phyloP scores from a whole-genome alignment of 2,797 vertebrate species.

The Pangasius djambal region DNA sequence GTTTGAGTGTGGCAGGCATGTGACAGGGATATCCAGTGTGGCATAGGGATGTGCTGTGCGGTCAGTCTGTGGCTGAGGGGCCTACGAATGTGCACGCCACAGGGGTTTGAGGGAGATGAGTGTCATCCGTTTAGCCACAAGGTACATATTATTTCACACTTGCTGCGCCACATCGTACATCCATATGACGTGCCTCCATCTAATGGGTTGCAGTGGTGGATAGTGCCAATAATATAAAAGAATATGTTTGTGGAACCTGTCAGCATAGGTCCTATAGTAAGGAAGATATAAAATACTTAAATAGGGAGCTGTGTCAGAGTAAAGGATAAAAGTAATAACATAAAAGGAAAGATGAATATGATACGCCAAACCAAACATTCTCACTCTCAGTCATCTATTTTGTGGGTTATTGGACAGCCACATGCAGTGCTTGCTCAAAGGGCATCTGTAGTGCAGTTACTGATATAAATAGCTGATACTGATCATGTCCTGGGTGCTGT shows the following conservation, averaged over 20 bases:
- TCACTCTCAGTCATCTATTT: constrained; percentile 8
- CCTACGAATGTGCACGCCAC: constrained; percentile 86
- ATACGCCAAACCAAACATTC: not conserved
- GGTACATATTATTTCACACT: constrained; percentile 68
- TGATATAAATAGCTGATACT: constrained; percentile 69
- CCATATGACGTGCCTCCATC: not conserved
- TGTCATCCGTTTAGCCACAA: constrained; percentile 92
- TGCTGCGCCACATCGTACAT: not conserved
- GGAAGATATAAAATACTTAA: constrained; percentile 1
- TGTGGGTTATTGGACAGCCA: not conserved
- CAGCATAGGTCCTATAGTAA: not conserved
- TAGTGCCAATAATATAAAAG: not conserved
- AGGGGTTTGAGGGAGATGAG: constrained; percentile 84
- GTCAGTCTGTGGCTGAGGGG: constrained; percentile 90
- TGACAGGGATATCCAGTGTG: constrained; percentile 86
- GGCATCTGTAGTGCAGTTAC: constrained; percentile 63
- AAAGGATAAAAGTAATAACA: constrained; percentile 21
- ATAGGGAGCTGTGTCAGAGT: not conserved
- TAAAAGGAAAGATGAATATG: constrained; percentile 2
- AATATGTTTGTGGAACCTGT: constrained; percentile 18
- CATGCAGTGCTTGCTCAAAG: constrained; percentile 55
- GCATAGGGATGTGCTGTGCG: constrained; percentile 86
- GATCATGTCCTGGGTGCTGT: constrained; percentile 59
- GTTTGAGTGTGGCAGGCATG: constrained; percentile 80
- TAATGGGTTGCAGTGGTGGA: not conserved